These are phyloP conservation scores for Eretmochelys imbricata DNA, from an alignment of 2,113 vertebrate species.

Conservation along the genomic window DNA sequence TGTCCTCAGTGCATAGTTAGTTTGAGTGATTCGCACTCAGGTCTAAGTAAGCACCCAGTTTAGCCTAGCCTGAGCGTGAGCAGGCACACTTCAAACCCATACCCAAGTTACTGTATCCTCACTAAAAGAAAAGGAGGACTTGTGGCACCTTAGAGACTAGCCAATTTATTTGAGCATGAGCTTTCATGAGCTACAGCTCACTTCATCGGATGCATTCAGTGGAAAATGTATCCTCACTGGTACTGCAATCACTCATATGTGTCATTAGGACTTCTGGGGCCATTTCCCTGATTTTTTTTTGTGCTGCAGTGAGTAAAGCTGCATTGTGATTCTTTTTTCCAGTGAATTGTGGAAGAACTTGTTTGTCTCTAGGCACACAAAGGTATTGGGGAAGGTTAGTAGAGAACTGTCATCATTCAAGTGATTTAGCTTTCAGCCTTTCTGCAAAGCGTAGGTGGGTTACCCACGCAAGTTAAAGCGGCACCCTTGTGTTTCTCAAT, in stretches of 20 bases:
- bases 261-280: background rate
- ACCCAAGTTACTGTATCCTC: rapidly evolving
- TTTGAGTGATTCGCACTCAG: background rate
- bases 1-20: background rate
- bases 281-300: background rate
- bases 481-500: background rate
- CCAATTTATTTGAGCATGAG: too few relatives aligned
- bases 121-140: background rate
- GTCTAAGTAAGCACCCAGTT: background rate
- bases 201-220: too few relatives aligned
- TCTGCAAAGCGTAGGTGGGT: background rate
- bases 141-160: too few relatives aligned
- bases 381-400: background rate
- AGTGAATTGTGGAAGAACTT: background rate
- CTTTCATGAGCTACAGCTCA: too few relatives aligned
- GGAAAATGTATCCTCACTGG: rapidly evolving
- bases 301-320: background rate
- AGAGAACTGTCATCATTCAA: background rate
- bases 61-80: background rate
- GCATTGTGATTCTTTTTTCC: background rate
- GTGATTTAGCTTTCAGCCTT: background rate
- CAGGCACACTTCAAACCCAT: rapidly evolving
- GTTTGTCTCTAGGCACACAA: background rate
- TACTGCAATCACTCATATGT: background rate
- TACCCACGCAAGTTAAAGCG: background rate